These are phyloP conservation scores for Sarcophaga bullata DNA, from an alignment of 1,140 invertebrate species.

Conservation along the genomic window DNA sequence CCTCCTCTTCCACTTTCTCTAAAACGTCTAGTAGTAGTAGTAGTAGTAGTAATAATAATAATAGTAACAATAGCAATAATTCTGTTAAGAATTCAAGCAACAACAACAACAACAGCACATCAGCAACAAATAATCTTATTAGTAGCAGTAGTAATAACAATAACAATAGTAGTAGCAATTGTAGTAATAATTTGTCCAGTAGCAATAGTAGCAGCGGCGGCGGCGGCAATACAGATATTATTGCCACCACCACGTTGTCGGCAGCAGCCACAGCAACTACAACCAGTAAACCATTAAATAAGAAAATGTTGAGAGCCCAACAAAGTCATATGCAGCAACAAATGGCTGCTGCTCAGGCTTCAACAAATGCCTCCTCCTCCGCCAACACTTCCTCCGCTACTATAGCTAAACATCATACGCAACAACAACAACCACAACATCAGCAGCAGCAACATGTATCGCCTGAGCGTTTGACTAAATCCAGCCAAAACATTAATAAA, in stretches of 20 bases:
- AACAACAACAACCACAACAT: background rate
- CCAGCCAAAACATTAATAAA: constrained; percentile 27
- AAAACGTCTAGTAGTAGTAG: background rate
- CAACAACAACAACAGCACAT: background rate
- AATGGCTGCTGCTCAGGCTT: background rate
- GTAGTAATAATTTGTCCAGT: constrained; percentile 11
- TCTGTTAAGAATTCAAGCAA: background rate
- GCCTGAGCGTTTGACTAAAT: constrained; percentile 37
- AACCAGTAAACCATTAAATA: constrained; percentile 57
- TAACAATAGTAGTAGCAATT: constrained; percentile 26
- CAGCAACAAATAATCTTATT: constrained; percentile 19
- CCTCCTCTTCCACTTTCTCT: background rate
- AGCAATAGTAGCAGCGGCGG: constrained; percentile 30
- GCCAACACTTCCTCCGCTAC: background rate
- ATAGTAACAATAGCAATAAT: constrained; percentile 29
- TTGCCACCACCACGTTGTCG: constrained; percentile 33
- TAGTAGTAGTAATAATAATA: background rate
- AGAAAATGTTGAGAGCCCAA: constrained; percentile 63
- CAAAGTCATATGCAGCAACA: constrained; percentile 54
- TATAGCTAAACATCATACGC: background rate
- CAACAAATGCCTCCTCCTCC: background rate
- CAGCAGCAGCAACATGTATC: constrained; percentile 41
- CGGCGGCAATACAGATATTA: background rate
- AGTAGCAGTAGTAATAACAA: constrained; percentile 1
- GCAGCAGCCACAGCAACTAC: constrained; percentile 47